phyloP scores from a whole-genome alignment of 2,113 vertebrate species.

The Pedetes capensis region DNA sequence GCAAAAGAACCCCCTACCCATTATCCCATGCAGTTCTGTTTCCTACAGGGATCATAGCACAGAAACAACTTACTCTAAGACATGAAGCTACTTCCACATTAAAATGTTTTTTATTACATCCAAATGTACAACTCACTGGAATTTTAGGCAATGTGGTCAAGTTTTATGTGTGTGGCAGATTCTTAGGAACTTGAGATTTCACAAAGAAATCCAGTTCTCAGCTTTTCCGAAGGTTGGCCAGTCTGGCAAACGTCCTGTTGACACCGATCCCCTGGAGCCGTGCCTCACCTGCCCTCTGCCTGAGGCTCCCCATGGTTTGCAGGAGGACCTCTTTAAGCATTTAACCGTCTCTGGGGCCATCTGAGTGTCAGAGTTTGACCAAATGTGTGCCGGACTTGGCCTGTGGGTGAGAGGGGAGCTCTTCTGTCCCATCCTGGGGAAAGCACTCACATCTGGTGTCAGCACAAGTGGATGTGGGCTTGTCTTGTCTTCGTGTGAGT shows the following conservation, averaged over 20 bases:
- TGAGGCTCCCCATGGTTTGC: rapidly evolving
- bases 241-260: not conserved
- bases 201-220: not conserved
- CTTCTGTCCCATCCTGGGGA: not conserved
- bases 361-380: not conserved
- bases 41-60: not conserved
- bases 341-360: rapidly evolving
- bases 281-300: rapidly evolving
- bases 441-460: rapidly evolving
- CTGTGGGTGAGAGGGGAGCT: not conserved
- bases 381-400: rapidly evolving
- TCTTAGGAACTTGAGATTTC: not conserved
- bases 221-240: not conserved
- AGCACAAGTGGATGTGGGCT: rapidly evolving
- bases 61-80: no score
- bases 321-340: rapidly evolving
- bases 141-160: not conserved
- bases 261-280: not conserved
- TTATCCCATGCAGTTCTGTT: no score
- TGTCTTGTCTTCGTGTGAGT: no score
- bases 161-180: not conserved
- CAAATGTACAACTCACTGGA: not conserved
- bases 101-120: not conserved
- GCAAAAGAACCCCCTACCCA: rapidly evolving
- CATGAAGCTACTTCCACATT: not conserved